phyloP scores from a whole-genome alignment of 2,113 vertebrate genomes.

The Mionectes macconnelli region DNA sequence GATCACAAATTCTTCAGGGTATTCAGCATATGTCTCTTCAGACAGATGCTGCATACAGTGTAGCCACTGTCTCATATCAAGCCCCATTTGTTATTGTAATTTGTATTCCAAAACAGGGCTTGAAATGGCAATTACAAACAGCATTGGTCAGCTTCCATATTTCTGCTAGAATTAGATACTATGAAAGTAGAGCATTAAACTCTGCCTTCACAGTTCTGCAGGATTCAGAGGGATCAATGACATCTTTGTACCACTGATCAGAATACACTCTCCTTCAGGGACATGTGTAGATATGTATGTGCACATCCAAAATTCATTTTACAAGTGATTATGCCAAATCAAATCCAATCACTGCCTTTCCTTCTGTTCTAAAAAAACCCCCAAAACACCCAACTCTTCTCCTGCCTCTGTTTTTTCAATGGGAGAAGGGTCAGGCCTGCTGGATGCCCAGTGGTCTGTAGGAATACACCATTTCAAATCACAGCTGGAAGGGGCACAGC shows the following conservation, averaged over 20 bases:
- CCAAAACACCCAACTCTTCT: background rate
- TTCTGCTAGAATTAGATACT: background rate
- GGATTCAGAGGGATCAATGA: background rate
- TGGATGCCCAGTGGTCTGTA: background rate
- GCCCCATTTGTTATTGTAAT: slow-evolving; percentile 13
- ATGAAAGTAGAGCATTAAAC: background rate
- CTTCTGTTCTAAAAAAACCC: background rate
- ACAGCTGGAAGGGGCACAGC: background rate
- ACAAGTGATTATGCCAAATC: background rate
- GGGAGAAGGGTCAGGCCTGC: background rate
- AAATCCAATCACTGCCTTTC: background rate
- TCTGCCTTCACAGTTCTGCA: background rate
- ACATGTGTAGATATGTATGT: background rate
- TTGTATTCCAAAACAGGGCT: background rate
- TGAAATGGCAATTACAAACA: slow-evolving; percentile 9
- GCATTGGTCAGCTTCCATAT: background rate
- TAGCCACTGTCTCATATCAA: background rate
- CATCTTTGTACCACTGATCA: background rate
- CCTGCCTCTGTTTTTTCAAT: background rate
- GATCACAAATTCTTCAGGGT: background rate
- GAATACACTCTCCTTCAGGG: background rate
- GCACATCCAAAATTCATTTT: background rate
- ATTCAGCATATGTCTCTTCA: background rate
- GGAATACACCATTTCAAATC: background rate
- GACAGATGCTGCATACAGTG: background rate